Evolutionary conservation across 1,140 invertebrate genomes (phyloP).

Genomic region (Tachypleus tridentatus): DNA sequence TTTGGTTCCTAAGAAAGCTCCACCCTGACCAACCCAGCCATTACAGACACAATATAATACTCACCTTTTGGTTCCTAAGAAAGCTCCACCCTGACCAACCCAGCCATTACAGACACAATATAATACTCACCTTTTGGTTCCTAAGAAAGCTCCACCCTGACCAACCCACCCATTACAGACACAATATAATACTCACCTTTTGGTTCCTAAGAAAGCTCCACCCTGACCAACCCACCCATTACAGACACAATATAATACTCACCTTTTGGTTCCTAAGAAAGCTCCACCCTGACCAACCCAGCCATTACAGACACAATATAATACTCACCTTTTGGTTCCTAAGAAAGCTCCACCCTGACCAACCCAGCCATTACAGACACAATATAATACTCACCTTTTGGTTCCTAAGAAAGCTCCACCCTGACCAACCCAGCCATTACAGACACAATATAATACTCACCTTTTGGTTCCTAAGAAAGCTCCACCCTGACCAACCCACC

Average conservation of each 20-base stretch:
- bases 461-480: slow-evolving; percentile 93
- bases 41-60: no score
- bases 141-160: slow-evolving; percentile 87
- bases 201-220: slow-evolving; percentile 90
- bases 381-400: no score
- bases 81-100: slow-evolving; percentile 90
- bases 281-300: slow-evolving; percentile 95
- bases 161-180: slow-evolving; percentile 98
- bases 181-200: no score
- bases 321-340: slow-evolving; percentile 94
- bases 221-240: slow-evolving; percentile 95
- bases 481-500: slow-evolving; percentile 92
- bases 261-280: slow-evolving; percentile 90
- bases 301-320: no score
- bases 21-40: slow-evolving; percentile 94
- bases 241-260: no score
- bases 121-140: slow-evolving; percentile 96
- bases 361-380: slow-evolving; percentile 99
- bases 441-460: no score
- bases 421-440: slow-evolving; percentile 93
- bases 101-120: no score
- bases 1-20: slow-evolving; percentile 91
- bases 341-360: slow-evolving; percentile 87
- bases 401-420: slow-evolving; percentile 94
- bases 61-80: slow-evolving; percentile 92